Conservation (phyloP, 2,797 vertebrate species). For the Diceros bicornis region DNA sequence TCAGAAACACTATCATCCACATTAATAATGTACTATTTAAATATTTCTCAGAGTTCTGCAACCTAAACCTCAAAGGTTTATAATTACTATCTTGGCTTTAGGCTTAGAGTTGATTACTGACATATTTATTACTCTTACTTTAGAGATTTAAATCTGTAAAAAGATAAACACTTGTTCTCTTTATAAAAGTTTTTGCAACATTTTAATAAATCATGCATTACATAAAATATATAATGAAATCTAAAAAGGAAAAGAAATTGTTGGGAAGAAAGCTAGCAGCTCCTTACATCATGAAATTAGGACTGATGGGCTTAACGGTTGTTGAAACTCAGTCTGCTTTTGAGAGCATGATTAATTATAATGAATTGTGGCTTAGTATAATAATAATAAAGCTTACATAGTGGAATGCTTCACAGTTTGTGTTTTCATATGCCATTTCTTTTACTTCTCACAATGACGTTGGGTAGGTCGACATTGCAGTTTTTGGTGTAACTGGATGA, state of each 20-base stretch:
- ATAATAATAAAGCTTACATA: not conserved
- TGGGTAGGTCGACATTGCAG: not conserved
- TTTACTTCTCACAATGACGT: not conserved
- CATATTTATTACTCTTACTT: constrained; percentile 14
- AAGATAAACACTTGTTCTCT: constrained; percentile 49
- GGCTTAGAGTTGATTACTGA: constrained; percentile 56
- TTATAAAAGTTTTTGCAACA: constrained; percentile 46
- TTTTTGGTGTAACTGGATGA: not conserved
- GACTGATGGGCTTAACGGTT: not conserved
- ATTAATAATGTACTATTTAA: constrained; percentile 66
- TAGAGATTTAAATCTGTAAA: constrained; percentile 59
- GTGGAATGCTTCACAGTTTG: not conserved
- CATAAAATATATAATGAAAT: constrained; percentile 39
- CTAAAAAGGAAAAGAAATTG: not conserved
- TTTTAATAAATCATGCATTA: constrained; percentile 50
- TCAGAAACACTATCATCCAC: not conserved
- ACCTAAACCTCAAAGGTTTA: constrained; percentile 38
- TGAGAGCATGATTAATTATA: constrained; percentile 1
- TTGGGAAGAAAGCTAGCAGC: constrained; percentile 35
- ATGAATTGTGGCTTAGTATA: not conserved
- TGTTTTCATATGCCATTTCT: not conserved
- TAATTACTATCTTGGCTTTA: constrained; percentile 49
- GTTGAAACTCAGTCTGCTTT: not conserved
- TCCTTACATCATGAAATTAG: not conserved
- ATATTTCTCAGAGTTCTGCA: constrained; percentile 33